Percentiles rank a stretch among this genome's conserved stretches.
Evolutionary conservation across 2,888 invertebrate genomes (phyloP).

Genomic region (Drosophila tanythrix): DNA sequence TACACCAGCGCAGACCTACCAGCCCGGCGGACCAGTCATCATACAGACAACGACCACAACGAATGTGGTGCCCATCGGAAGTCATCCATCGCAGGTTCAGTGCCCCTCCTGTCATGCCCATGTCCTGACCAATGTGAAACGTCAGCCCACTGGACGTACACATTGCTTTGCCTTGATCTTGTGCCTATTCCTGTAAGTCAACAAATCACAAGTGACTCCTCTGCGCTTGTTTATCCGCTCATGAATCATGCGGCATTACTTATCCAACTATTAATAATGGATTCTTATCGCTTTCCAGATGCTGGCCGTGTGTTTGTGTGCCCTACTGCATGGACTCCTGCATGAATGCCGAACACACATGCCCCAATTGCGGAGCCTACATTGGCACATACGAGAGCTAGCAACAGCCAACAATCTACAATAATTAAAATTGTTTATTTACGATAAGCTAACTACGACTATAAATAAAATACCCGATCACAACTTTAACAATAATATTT

Average conservation of each 20-base stretch:
- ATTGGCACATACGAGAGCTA: constrained; percentile 69
- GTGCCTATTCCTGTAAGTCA: constrained; percentile 69
- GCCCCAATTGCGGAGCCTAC: constrained; percentile 75
- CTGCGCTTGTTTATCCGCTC: constrained; percentile 6
- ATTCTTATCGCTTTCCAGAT: constrained; percentile 37
- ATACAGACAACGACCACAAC: constrained; percentile 57
- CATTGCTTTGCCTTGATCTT: constrained; percentile 62
- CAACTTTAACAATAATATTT: not conserved
- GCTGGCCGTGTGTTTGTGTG: constrained; percentile 75
- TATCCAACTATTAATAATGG: not conserved
- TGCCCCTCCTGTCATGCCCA: constrained; percentile 69
- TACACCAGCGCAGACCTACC: constrained; percentile 60
- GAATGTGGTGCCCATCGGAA: constrained; percentile 53
- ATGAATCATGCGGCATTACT: constrained; percentile 34
- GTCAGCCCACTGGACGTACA: constrained; percentile 56
- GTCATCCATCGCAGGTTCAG: constrained; percentile 52
- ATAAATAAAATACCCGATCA: constrained; percentile 23
- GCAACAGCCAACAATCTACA: not conserved
- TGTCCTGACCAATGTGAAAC: constrained; percentile 53
- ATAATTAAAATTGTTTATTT: constrained; percentile 17
- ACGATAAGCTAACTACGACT: not conserved
- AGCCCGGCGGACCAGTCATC: constrained; percentile 41
- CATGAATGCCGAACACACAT: constrained; percentile 78
- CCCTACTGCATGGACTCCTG: constrained; percentile 78
- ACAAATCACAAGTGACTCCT: constrained; percentile 1